Base-by-base conservation (phyloP, 2,888 invertebrate species). In the Osedax frankpressi region DNA sequence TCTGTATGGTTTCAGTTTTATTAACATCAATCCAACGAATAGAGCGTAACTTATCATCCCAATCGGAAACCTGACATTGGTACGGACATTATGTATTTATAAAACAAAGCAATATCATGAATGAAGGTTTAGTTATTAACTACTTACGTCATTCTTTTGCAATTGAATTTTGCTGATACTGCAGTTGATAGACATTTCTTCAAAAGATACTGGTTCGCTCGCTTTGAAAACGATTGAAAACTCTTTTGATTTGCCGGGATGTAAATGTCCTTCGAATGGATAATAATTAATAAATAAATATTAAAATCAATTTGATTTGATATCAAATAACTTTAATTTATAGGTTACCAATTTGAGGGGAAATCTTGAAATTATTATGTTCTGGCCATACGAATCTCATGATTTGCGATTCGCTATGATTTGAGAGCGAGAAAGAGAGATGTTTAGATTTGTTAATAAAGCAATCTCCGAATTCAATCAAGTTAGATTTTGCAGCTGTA, bases 221-320 rank as follows among this genome's bases (percentile, higher is more conserved):
- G 87, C 80, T 71, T 85, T 83, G 80, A 88, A 87, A 0, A 86
- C 86, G 1, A 86, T 86, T 3, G 86, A 81, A 27, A 88, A 80
- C 74, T 87, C 86, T 78, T 88, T 88, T 63, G 80, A 80, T 63
- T 82, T 81, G 3, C 80, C 80, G 2, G 80, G 77, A 76, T 82
- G 82, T 3, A 85, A 79, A 77, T 85, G 84, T 28, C 84, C 85
- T 3, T 81, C 30, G 68, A 69, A 60, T 6, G 6, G 28, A 28
- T 27, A 69, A 11, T 11, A 19, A 44, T 44, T 6, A 11, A 19
- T 11, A 19, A 44, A 44, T 44, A 44, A 19, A 11, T 44, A 44
- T 19, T 44, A 44, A 11, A 44, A 19, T 44, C 19, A 44, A 44
- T 44, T 44, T 11, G 6, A 44, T 44, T 44, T 44, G 19, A 44